Conservation (phyloP, 2,888 invertebrate genomes). For the Chrysomela aeneicollis region DNA sequence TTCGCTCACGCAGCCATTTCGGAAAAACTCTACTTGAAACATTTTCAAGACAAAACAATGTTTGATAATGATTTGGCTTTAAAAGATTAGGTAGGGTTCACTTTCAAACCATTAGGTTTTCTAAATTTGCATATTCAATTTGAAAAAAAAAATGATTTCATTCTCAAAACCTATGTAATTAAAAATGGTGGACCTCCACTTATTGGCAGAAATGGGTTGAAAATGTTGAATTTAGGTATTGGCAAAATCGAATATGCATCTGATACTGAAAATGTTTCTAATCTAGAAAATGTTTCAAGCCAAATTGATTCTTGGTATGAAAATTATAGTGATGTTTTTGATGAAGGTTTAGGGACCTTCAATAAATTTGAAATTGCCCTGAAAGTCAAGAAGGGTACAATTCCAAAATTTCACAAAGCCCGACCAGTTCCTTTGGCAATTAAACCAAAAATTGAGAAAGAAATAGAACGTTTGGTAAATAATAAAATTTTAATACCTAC, state of each 20-base stretch:
- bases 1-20: too few relatives aligned
- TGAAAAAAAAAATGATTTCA: not conserved
- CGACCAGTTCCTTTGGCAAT: constrained; percentile 34
- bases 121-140: not conserved
- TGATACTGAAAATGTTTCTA: not conserved
- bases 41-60: not conserved
- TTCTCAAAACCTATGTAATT: constrained; percentile 12
- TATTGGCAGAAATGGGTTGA: constrained; percentile 10
- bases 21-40: not conserved
- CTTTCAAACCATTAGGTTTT: too few relatives aligned
- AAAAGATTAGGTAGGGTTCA: constrained; percentile 9
- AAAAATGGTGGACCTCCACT: constrained; percentile 15
- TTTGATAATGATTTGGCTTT: not conserved
- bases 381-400: constrained; percentile 22
- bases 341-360: too few relatives aligned
- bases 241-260: not conserved
- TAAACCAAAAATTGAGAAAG: constrained; percentile 33
- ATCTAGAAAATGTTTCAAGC: not conserved
- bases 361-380: too few relatives aligned
- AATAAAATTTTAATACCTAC: constrained; percentile 17
- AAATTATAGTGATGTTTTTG: too few relatives aligned
- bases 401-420: constrained; percentile 32
- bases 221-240: constrained; percentile 8
- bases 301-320: not conserved
- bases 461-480: constrained; percentile 26